Evolutionary conservation across 1,140 invertebrate genomes (phyloP), one percentile per base, ranked within the genome.

Genomic region (Drusus annulatus): DNA sequence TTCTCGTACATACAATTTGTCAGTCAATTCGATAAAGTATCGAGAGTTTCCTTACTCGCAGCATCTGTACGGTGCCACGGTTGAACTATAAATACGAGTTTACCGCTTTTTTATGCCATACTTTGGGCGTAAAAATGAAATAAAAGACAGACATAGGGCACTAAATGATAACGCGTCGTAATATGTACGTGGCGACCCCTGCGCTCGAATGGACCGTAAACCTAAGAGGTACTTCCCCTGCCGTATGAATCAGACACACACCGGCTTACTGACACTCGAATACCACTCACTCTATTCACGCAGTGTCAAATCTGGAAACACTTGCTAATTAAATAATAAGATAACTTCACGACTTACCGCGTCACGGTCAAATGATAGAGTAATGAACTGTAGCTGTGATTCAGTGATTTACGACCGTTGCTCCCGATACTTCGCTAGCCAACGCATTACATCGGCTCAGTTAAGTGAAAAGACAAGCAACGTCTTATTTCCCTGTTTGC

Each of bases 81-180:
- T 58, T 71, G 74, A 68, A 78, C 82, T 83, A 83, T 83, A 83
- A 83, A 83, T 83, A 79, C 79, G 78, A 73, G 76, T 83, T 83
- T 83, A 83, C 76, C 63, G 78, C 76, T 65, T 79, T 83, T 83
- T 83, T 83, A 83, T 81, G 82, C 82, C 76, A 73, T 78, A 81
- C 79, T 79, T 69, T 58, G 58, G 77, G 73, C 77, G 76, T 83
- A 80, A 83, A 83, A 83, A 78, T 83, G 80, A 83, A 83, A 83
- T 83, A 83, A 82, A 82, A 79, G 36, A 54, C 78, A 54, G 65
- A 68, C 75, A 60, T 79, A 68, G 80, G 80, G 75, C 76, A 81
- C 79, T 83, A 81, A 83, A 83, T 83, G 82, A 83, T 83, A 83
- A 83, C 81, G 81, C 71, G 79, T 76, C 71, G 76, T 80, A 83